Evolutionary conservation across 2,113 vertebrate species (phyloP).

Genomic region (Burhinus oedicnemus): DNA sequence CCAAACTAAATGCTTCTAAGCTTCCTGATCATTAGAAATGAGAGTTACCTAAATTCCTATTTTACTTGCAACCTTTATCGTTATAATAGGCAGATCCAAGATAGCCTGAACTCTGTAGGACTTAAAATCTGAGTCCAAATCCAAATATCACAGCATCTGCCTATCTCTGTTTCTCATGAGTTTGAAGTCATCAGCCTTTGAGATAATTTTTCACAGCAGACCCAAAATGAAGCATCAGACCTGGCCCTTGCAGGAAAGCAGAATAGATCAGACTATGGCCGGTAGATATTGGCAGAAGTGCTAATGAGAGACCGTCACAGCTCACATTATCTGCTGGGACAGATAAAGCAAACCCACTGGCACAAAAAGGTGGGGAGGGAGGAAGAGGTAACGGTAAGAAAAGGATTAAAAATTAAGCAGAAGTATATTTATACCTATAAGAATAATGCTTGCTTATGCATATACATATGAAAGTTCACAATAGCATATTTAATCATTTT

Average conservation of each 20-base stretch:
- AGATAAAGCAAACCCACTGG: neutral
- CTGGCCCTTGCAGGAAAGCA: neutral
- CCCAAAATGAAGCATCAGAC: neutral
- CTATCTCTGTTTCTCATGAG: neutral
- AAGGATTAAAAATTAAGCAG: neutral
- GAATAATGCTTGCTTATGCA: neutral
- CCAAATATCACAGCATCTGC: neutral
- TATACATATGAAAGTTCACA: neutral
- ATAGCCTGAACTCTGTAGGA: neutral
- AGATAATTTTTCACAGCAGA: neutral
- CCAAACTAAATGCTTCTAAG: neutral
- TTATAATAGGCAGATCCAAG: neutral
- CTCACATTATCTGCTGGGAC: neutral
- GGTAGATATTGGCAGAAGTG: neutral
- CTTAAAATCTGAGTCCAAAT: neutral
- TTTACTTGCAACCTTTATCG: neutral
- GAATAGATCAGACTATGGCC: neutral
- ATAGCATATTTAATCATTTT: neutral
- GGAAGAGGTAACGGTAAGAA: neutral
- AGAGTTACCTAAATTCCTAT: neutral
- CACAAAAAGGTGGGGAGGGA: neutral
- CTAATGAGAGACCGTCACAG: neutral
- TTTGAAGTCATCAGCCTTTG: neutral
- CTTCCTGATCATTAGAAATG: neutral
- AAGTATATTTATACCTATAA: neutral